These are phyloP conservation scores for Caracal caracal DNA, from an alignment of 2,113 vertebrate species.

Conservation along the genomic window DNA sequence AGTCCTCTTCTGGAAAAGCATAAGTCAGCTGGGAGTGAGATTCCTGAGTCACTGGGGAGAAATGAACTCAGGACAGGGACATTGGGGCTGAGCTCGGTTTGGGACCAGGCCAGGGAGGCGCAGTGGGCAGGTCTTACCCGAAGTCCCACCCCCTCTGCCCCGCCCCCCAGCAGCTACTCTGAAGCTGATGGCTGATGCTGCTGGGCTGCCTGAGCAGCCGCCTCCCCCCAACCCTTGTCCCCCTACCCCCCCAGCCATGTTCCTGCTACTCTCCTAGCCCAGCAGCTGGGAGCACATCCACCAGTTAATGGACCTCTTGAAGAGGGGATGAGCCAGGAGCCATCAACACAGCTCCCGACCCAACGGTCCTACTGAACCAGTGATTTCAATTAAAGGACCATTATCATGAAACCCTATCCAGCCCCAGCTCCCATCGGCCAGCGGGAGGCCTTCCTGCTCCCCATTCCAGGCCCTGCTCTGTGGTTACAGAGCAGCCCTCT, in stretches of 20 bases:
- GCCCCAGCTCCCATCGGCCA: slow-evolving; percentile 83
- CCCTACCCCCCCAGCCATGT: accelerated
- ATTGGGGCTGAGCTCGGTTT: neutral
- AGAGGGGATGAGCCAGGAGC: slow-evolving; percentile 68
- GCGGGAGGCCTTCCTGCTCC: slow-evolving; percentile 78
- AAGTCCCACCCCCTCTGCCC: neutral
- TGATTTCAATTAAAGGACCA: slow-evolving; percentile 89
- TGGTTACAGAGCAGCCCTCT: slow-evolving; percentile 77
- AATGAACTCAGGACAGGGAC: neutral
- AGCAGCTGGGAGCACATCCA: neutral
- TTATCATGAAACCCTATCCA: slow-evolving; percentile 88
- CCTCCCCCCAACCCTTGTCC: neutral
- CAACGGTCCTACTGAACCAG: slow-evolving; percentile 77
- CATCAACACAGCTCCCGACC: slow-evolving; percentile 77
- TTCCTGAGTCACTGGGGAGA: slow-evolving; percentile 38
- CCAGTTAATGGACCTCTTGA: slow-evolving; percentile 78
- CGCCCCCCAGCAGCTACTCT: neutral
- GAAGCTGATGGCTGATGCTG: neutral
- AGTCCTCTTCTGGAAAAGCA: neutral
- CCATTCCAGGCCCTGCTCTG: slow-evolving; percentile 78
- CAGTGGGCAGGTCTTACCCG: neutral
- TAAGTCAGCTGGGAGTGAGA: neutral
- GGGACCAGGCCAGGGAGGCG: neutral
- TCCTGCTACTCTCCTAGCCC: slow-evolving; percentile 32
- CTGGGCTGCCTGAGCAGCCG: neutral